phyloP scores from a whole-genome alignment of 2,888 invertebrate genomes.

The Euplexia lucipara region DNA sequence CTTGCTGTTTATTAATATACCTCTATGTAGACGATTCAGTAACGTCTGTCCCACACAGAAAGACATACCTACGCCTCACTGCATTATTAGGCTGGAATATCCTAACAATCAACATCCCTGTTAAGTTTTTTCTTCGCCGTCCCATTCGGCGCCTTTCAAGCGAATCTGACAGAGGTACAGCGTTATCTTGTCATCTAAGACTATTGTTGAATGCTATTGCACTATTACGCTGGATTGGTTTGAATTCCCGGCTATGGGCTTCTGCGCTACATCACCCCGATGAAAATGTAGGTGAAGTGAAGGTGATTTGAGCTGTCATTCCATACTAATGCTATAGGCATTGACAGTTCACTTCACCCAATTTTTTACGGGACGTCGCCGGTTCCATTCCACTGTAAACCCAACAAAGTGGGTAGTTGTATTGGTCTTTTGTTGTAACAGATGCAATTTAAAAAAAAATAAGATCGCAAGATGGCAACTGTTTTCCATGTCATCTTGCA shows the following conservation, averaged over 20 bases:
- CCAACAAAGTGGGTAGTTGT: too few species aligned
- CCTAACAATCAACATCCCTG: constrained; percentile 32
- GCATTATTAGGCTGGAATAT: constrained; percentile 27
- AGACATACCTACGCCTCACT: constrained; percentile 15
- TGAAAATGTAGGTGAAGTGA: too few species aligned
- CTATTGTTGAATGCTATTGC: constrained; percentile 5
- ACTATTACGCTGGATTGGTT: neutral
- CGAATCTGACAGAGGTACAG: constrained; percentile 18
- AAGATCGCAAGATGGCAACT: neutral
- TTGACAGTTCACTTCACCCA: too few species aligned
- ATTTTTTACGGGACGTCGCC: too few species aligned
- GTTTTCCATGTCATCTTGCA: neutral
- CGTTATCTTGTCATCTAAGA: constrained; percentile 37
- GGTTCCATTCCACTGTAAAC: too few species aligned
- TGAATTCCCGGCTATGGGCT: too few species aligned
- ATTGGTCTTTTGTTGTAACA: constrained; percentile 26
- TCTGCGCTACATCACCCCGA: too few species aligned
- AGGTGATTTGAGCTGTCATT: too few species aligned
- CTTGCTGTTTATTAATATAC: too few species aligned
- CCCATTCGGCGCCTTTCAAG: constrained; percentile 36
- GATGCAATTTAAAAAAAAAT: neutral
- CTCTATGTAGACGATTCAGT: neutral
- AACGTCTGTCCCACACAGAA: neutral
- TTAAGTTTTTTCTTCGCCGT: constrained; percentile 15
- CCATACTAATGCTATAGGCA: too few species aligned